These are phyloP conservation scores for Aramus guarauna DNA, from an alignment of 2,113 vertebrate species.

Conservation along the genomic window DNA sequence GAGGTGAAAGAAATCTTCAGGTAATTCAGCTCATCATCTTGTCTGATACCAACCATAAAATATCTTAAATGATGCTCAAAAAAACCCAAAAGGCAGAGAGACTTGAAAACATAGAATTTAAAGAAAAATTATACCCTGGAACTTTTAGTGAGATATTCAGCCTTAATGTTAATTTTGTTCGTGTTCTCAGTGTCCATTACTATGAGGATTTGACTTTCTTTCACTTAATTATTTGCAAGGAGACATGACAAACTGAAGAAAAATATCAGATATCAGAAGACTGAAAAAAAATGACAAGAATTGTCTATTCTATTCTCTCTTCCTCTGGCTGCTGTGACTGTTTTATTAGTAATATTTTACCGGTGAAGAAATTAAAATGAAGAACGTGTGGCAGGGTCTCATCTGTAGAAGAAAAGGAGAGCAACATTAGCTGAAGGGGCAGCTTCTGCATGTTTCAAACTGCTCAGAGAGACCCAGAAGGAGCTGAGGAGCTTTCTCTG, in stretches of 20 bases:
- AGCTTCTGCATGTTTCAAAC: not conserved
- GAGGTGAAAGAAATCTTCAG: not conserved
- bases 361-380: not conserved
- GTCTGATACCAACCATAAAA: not conserved
- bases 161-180: not conserved
- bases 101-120: not conserved
- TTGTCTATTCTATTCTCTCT: not conserved
- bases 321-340: not conserved
- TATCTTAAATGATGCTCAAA: not conserved
- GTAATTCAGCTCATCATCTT: not conserved
- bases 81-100: not conserved
- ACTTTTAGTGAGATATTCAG: not conserved
- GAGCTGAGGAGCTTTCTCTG: not conserved
- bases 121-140: not conserved
- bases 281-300: not conserved
- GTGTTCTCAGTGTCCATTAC: not conserved
- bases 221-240: not conserved
- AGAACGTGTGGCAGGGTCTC: not conserved
- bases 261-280: not conserved
- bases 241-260: not conserved
- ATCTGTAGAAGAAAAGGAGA: not conserved
- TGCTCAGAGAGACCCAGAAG: not conserved
- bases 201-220: not conserved
- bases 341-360: not conserved
- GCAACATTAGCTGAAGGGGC: fast-evolving